Percentiles rank a stretch among this genome's conserved stretches.
phyloP scores from a whole-genome alignment of 2,113 vertebrate species.

The Toxostoma redivivum region DNA sequence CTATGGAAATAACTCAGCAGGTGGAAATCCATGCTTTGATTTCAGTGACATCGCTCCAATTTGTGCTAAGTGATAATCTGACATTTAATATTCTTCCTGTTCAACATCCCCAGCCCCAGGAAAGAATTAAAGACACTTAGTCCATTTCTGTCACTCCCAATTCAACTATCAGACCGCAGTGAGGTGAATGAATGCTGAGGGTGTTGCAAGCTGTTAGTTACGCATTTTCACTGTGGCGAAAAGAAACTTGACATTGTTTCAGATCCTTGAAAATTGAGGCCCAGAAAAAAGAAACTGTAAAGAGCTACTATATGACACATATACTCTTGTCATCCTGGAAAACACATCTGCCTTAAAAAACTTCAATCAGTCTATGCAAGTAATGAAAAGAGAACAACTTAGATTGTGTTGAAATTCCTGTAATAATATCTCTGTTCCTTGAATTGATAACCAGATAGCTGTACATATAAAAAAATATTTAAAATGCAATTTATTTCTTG shows the following conservation, averaged over 20 bases:
- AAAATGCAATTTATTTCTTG: neutral
- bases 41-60: neutral
- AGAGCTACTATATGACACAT: neutral
- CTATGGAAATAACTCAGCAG: neutral
- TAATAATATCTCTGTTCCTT: neutral
- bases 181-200: neutral
- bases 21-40: neutral
- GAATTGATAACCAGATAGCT: neutral
- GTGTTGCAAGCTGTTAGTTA: neutral
- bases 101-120: neutral
- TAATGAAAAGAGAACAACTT: neutral
- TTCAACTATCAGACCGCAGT: neutral
- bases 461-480: neutral
- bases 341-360: neutral
- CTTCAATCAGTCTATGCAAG: neutral
- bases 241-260: neutral
- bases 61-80: neutral
- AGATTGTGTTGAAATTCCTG: neutral
- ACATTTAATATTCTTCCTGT: constrained; percentile 20
- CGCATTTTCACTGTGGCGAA: neutral
- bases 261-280: neutral
- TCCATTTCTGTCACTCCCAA: neutral
- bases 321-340: neutral
- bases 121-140: constrained; percentile 20
- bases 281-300: neutral